Evolutionary conservation across 2,888 invertebrate species (phyloP).

Genomic region (Phaonia tiefii): DNA sequence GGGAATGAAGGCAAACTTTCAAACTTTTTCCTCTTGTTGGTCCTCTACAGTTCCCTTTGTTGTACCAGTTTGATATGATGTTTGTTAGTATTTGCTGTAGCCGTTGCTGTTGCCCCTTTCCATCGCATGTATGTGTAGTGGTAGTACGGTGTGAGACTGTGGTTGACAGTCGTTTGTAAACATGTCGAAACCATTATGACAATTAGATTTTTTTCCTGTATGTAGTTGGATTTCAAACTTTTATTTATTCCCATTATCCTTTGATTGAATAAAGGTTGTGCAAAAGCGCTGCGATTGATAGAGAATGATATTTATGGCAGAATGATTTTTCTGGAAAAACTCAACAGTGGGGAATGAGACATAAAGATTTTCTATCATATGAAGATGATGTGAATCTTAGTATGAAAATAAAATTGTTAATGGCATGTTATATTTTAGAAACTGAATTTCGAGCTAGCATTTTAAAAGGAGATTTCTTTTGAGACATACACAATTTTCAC

Average conservation of each 20-base stretch:
- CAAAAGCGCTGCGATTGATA: conserved; percentile 21
- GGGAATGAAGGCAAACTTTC: not conserved
- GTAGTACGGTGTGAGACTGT: conserved; percentile 46
- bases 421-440: too few relatives aligned
- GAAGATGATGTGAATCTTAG: too few relatives aligned
- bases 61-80: conserved; percentile 17
- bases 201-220: conserved; percentile 65
- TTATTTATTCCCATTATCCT: conserved; percentile 18
- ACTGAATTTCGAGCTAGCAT: too few relatives aligned
- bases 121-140: not conserved
- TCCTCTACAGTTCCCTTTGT: not conserved
- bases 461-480: too few relatives aligned
- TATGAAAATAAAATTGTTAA: too few relatives aligned
- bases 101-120: not conserved
- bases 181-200: conserved; percentile 67
- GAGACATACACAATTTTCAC: too few relatives aligned
- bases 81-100: not conserved
- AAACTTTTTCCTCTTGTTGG: conserved; percentile 29
- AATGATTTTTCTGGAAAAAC: too few relatives aligned
- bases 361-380: too few relatives aligned
- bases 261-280: conserved; percentile 32
- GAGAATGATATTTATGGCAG: not conserved
- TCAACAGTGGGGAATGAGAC: too few relatives aligned
- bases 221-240: not conserved
- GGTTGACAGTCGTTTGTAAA: conserved; percentile 67